phyloP scores from a whole-genome alignment of 1,140 invertebrate genomes.

The Steinernema khuongi region DNA sequence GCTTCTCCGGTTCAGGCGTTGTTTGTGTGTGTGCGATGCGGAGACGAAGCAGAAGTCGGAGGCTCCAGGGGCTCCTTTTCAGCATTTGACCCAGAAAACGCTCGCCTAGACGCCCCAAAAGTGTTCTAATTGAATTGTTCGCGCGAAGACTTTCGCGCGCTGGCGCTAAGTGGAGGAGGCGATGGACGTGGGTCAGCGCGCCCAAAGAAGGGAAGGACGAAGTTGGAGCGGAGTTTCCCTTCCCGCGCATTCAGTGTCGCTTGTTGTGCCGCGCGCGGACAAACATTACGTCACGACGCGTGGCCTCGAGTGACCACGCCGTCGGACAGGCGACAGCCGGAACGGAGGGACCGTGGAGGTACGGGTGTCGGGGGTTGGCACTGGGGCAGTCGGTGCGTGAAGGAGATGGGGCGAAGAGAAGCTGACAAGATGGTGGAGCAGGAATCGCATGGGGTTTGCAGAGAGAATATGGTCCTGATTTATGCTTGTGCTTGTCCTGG shows the following conservation, averaged over 20 bases:
- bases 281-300: constrained; percentile 8
- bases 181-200: constrained; percentile 12
- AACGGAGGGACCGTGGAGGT: neutral
- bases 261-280: neutral
- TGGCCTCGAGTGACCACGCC: neutral
- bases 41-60: neutral
- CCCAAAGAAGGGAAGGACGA: neutral
- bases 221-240: neutral
- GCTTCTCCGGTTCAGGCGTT: too few relatives aligned
- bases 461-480: too few relatives aligned
- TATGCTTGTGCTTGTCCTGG: too few relatives aligned
- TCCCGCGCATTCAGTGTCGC: neutral
- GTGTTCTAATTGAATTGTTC: constrained; percentile 15
- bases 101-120: neutral
- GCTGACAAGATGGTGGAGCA: too few relatives aligned
- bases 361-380: too few relatives aligned
- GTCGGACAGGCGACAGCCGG: neutral
- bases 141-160: constrained; percentile 12
- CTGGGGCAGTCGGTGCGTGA: too few relatives aligned
- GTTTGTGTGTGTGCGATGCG: neutral
- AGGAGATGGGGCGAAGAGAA: too few relatives aligned
- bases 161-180: constrained; percentile 2
- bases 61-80: constrained; percentile 11
- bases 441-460: too few relatives aligned
- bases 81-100: constrained; percentile 11